These are phyloP conservation scores for Polietes domitor DNA, from an alignment of 2,888 invertebrate genomes.

Conservation along the genomic window DNA sequence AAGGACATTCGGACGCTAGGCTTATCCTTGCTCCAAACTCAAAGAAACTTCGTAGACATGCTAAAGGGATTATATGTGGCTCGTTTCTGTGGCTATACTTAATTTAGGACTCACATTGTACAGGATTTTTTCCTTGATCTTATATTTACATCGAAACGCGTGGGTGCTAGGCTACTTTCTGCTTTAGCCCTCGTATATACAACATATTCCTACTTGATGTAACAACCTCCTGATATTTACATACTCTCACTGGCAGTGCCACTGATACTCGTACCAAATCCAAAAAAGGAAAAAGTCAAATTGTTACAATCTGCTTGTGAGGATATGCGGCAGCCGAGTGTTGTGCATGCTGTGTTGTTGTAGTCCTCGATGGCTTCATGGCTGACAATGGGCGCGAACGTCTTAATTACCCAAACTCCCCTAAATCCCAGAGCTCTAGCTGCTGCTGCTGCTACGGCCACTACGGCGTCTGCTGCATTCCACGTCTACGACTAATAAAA, in stretches of 20 bases:
- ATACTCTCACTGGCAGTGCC: no score
- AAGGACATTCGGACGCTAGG: no score
- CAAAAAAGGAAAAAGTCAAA: constrained; percentile 29
- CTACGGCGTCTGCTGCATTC: not conserved
- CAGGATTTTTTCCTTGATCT: no score
- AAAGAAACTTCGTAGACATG: no score
- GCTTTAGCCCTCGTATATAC: not conserved
- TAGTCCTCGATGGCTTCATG: constrained; percentile 23
- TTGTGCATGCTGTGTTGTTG: not conserved
- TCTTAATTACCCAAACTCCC: constrained; percentile 78
- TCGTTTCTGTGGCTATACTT: no score
- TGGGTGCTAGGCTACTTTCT: no score
- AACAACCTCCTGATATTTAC: not conserved
- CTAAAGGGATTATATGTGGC: no score
- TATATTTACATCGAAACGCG: no score
- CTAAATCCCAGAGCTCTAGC: constrained; percentile 34
- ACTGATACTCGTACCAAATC: constrained; percentile 19
- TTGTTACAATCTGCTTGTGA: constrained; percentile 55
- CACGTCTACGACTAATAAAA: constrained; percentile 67
- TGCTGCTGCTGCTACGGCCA: not conserved
- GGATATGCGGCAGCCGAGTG: not conserved
- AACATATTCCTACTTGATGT: not conserved
- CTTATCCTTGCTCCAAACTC: no score
- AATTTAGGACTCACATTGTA: no score
- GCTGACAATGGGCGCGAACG: constrained; percentile 73